A percentile compares a stretch with the other conserved stretches of the same genome.
These are phyloP conservation scores for Xyliphius kryptos DNA, from an alignment of 2,113 vertebrate genomes.

Conservation along the genomic window DNA sequence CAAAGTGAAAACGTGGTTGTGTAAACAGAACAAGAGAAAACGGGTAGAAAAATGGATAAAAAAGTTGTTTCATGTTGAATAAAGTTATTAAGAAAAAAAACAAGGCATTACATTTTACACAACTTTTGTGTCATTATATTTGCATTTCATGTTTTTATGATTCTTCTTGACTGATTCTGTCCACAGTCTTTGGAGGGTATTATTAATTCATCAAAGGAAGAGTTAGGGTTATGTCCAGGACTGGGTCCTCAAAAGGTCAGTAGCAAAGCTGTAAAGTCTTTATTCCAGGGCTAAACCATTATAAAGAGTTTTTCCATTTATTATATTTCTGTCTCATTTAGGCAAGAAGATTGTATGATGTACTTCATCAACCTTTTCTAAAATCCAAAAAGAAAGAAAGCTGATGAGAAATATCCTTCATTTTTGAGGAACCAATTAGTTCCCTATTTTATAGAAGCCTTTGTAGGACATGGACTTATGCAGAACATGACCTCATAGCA, in stretches of 20 bases:
- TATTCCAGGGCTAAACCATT: not conserved
- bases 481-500: no score
- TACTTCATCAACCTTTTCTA: slow-evolving; percentile 42
- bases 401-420: not conserved
- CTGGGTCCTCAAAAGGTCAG: slow-evolving; percentile 70
- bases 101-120: no score
- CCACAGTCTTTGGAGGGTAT: slow-evolving; percentile 64
- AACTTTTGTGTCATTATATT: no score
- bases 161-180: not conserved
- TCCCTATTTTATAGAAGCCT: no score
- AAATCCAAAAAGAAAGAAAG: slow-evolving; percentile 39
- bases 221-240: slow-evolving; percentile 68
- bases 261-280: not conserved
- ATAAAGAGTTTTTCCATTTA: not conserved
- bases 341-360: slow-evolving; percentile 38
- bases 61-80: no score
- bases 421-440: no score
- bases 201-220: slow-evolving; percentile 66
- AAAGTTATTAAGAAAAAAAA: no score
- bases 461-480: no score
- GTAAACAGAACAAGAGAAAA: no score
- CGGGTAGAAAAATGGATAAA: no score
- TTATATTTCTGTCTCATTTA: slow-evolving; percentile 8
- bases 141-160: no score
- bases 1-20: no score